phyloP scores from a whole-genome alignment of 2,888 invertebrate genomes.

The Bombylius major region DNA sequence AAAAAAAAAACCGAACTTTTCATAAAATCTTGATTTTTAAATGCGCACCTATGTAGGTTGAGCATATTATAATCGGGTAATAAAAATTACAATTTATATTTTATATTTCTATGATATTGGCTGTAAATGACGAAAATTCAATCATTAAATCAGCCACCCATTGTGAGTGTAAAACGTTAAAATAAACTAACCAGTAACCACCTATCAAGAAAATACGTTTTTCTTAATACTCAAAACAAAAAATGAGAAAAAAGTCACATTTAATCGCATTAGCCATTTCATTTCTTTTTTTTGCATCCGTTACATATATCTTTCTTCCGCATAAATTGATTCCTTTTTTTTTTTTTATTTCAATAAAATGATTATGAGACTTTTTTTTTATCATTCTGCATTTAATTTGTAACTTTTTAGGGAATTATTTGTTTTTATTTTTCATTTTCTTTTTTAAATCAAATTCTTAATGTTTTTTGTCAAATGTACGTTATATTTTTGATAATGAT shows the following conservation, averaged over 20 bases:
- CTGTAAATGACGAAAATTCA: neutral
- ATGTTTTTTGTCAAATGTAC: too few species aligned
- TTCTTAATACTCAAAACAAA: too few species aligned
- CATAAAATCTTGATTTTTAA: too few species aligned
- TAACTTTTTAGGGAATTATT: neutral
- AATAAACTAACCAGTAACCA: neutral
- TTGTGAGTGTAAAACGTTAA: neutral
- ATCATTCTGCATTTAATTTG: neutral
- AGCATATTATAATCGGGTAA: too few species aligned
- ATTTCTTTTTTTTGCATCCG: too few species aligned
- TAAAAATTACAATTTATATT: too few species aligned
- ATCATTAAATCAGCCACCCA: neutral
- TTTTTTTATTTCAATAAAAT: too few species aligned
- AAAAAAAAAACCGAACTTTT: too few species aligned
- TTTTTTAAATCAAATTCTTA: neutral
- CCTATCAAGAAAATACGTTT: neutral
- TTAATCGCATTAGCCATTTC: too few species aligned
- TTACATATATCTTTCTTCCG: neutral
- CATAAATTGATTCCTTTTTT: neutral
- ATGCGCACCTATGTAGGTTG: too few species aligned
- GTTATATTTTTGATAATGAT: neutral
- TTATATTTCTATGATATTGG: neutral
- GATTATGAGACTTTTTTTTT: neutral
- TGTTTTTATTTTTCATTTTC: neutral
- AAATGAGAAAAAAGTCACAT: too few species aligned